Percentiles rank a stretch among this genome's conserved stretches.
phyloP scores from a whole-genome alignment of 2,888 invertebrate species.

The Drosophila tanythrix region DNA sequence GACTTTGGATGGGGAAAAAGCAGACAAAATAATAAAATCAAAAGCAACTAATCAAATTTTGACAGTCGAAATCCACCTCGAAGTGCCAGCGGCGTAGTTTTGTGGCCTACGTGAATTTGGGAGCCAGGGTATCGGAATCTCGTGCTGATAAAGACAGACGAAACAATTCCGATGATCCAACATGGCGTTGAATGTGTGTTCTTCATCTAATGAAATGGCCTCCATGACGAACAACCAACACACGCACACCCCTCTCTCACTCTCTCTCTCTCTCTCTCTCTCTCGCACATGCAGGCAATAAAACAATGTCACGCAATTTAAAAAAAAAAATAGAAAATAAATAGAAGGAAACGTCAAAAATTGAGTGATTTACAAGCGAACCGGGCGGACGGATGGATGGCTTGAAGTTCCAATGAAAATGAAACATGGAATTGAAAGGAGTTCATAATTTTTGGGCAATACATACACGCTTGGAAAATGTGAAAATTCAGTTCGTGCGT shows the following conservation, averaged over 20 bases:
- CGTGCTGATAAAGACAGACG: slow-evolving; percentile 29
- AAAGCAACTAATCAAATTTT: slow-evolving; percentile 82
- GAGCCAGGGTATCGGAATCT: slow-evolving; percentile 27
- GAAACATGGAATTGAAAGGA: slow-evolving; percentile 57
- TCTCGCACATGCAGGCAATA: slow-evolving; percentile 78
- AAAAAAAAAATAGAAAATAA: slow-evolving; percentile 45
- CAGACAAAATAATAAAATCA: slow-evolving; percentile 49
- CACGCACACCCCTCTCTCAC: slow-evolving; percentile 51
- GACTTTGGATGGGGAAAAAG: slow-evolving; percentile 11
- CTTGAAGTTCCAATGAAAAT: slow-evolving; percentile 65
- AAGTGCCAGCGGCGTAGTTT: slow-evolving; percentile 46
- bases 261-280: slow-evolving; percentile 34
- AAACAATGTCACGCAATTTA: slow-evolving; percentile 85
- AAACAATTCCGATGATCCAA: slow-evolving; percentile 20
- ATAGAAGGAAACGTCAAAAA: slow-evolving; percentile 81
- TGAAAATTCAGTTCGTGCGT: slow-evolving; percentile 31
- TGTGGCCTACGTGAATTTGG: slow-evolving; percentile 26
- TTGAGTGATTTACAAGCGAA: slow-evolving; percentile 84
- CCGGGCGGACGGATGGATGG: slow-evolving; percentile 51
- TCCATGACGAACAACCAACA: slow-evolving; percentile 57
- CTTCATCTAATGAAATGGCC: slow-evolving; percentile 68
- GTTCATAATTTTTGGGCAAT: slow-evolving; percentile 66
- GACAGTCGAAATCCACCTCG: slow-evolving; percentile 83
- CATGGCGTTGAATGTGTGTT: slow-evolving; percentile 51
- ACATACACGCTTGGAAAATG: slow-evolving; percentile 14